A percentile compares a stretch with the other conserved stretches of the same genome.
Evolutionary conservation across 2,113 vertebrate genomes (phyloP).

Genomic region (Zeus faber): DNA sequence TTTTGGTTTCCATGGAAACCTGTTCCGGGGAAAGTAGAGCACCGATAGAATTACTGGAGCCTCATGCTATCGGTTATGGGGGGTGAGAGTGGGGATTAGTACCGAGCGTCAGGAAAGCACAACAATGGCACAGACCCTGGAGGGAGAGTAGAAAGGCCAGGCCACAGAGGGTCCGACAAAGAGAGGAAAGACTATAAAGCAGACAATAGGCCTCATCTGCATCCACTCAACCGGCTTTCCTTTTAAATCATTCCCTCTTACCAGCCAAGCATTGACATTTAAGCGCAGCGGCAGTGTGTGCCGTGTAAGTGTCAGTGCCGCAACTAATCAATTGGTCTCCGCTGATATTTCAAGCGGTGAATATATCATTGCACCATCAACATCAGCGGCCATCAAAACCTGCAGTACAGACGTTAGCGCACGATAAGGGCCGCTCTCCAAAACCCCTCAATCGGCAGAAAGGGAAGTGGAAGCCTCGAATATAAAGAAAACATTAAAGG

Average conservation of each 20-base stretch:
- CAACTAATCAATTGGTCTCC: slow-evolving; percentile 54
- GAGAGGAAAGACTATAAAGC: slow-evolving; percentile 19
- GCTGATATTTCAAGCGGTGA: slow-evolving; percentile 58
- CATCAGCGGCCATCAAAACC: slow-evolving; percentile 9
- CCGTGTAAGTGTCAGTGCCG: slow-evolving; percentile 52
- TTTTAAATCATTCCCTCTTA: slow-evolving; percentile 42
- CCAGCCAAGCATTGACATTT: slow-evolving; percentile 64
- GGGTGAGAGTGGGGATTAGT: slow-evolving; percentile 53
- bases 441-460: not conserved
- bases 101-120: slow-evolving; percentile 57
- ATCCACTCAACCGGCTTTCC: slow-evolving; percentile 44
- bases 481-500: not conserved
- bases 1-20: slow-evolving; percentile 72
- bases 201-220: slow-evolving; percentile 57
- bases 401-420: slow-evolving; percentile 5
- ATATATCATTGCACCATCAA: slow-evolving; percentile 55
- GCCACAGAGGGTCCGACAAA: slow-evolving; percentile 47
- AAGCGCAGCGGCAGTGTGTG: slow-evolving; percentile 26
- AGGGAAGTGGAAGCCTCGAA: slow-evolving; percentile 14
- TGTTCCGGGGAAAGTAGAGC: slow-evolving; percentile 63
- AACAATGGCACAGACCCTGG: slow-evolving; percentile 60
- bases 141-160: slow-evolving; percentile 58
- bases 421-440: slow-evolving; percentile 15
- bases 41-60: slow-evolving; percentile 54
- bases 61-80: slow-evolving; percentile 60